These are phyloP conservation scores for Threskiornis aethiopicus DNA, from an alignment of 2,797 vertebrate species.

Conservation along the genomic window DNA sequence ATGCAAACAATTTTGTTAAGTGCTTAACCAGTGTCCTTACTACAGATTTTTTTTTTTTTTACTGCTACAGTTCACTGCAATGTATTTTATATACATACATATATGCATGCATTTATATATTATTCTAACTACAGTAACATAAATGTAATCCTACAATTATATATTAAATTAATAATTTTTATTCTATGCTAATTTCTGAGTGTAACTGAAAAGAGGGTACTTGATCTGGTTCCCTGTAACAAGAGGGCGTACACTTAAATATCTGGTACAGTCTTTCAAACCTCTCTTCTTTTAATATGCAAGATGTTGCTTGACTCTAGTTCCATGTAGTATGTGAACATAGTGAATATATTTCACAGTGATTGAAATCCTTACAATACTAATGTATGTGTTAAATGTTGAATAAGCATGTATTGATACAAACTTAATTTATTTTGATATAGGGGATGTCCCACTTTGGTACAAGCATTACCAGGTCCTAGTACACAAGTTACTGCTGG, in stretches of 20 bases:
- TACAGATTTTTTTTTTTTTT: not conserved
- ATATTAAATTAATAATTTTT: not conserved
- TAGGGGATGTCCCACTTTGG: conserved; percentile 94
- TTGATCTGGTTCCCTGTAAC: not conserved
- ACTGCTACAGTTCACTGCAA: not conserved
- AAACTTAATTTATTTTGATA: conserved; percentile 40
- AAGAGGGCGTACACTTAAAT: not conserved
- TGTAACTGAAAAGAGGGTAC: not conserved
- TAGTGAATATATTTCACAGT: not conserved
- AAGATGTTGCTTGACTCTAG: not conserved
- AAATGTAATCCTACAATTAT: not conserved
- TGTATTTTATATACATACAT: not conserved
- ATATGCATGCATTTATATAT: not conserved
- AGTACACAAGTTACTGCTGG: conserved; percentile 96
- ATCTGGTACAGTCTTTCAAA: not conserved
- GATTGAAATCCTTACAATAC: not conserved
- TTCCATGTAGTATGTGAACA: not conserved
- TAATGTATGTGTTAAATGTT: not conserved
- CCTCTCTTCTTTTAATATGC: not conserved
- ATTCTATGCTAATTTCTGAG: not conserved
- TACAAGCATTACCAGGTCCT: conserved; percentile 92
- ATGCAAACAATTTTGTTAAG: not conserved
- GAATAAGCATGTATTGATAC: not conserved
- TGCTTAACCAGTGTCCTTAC: not conserved
- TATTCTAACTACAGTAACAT: not conserved